Conservation (phyloP, 2,113 vertebrate genomes). For the Brevimyrus niger region DNA sequence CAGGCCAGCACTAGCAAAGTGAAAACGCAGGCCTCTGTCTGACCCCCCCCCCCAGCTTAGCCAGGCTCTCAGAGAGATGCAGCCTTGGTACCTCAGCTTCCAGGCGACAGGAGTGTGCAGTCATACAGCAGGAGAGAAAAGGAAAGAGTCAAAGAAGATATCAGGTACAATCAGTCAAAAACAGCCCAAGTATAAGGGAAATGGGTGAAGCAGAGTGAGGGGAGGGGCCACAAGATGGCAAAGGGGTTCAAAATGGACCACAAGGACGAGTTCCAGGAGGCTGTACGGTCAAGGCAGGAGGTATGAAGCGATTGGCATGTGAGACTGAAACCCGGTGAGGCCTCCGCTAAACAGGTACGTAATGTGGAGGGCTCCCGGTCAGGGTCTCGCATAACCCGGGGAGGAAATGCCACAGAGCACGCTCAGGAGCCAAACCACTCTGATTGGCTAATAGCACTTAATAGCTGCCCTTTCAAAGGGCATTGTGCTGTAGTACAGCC, state of each 20-base stretch:
- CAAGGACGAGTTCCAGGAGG: not conserved
- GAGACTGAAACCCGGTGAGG: not conserved
- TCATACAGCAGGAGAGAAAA: not conserved
- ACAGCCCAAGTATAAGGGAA: conserved; percentile 43
- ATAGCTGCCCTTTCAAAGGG: conserved; percentile 75
- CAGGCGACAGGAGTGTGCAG: not conserved
- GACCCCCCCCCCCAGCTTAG: not conserved
- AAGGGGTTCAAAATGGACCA: not conserved
- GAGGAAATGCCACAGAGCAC: conserved; percentile 48
- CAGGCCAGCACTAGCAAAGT: not conserved
- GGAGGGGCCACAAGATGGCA: not conserved
- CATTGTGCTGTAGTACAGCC: conserved; percentile 80
- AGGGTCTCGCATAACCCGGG: conserved; percentile 58
- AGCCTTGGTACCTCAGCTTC: not conserved
- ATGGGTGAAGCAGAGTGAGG: conserved; percentile 34
- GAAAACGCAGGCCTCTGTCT: conserved; percentile 1
- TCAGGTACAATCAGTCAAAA: conserved; percentile 47
- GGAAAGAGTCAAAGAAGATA: conserved; percentile 30
- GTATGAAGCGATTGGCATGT: not conserved
- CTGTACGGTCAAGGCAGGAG: not conserved
- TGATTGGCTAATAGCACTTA: conserved; percentile 87
- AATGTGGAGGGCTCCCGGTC: conserved; percentile 48
- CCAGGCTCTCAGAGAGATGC: not conserved
- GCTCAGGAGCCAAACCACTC: conserved; percentile 54
- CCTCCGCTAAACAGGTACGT: not conserved